Conservation (phyloP, 2,797 vertebrate species). For the Tokudaia tokunoshimensis region DNA sequence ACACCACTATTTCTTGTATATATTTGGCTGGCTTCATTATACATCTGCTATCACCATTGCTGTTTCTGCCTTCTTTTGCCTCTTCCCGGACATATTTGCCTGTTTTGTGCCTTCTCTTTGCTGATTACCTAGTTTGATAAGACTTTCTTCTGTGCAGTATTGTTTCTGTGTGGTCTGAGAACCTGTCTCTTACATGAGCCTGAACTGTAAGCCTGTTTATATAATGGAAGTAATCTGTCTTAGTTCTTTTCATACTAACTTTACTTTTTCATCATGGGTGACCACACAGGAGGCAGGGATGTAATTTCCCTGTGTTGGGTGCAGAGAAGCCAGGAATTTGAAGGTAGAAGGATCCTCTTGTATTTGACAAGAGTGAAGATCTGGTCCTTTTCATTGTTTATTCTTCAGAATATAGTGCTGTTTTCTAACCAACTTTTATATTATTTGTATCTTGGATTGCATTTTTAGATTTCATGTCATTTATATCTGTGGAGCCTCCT, state of each 20-base stretch:
- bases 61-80: not conserved
- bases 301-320: not conserved
- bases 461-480: not conserved
- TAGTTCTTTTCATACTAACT: not conserved
- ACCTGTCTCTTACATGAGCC: not conserved
- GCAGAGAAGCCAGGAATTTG: not conserved
- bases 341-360: not conserved
- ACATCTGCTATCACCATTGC: not conserved
- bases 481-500: not conserved
- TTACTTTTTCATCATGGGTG: not conserved
- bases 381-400: not conserved
- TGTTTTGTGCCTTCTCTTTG: not conserved
- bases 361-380: not conserved
- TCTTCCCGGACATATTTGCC: not conserved
- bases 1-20: not conserved
- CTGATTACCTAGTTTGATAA: not conserved
- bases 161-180: not conserved
- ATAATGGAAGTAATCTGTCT: not conserved
- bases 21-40: constrained; percentile 21
- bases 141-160: not conserved
- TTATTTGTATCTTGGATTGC: not conserved
- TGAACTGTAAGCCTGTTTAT: not conserved
- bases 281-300: not conserved
- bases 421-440: not conserved
- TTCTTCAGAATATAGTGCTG: constrained; percentile 15